A percentile compares a stretch with the other conserved stretches of the same genome.
Conservation (phyloP, 2,888 invertebrate species). For the Sipunculus nudus region DNA sequence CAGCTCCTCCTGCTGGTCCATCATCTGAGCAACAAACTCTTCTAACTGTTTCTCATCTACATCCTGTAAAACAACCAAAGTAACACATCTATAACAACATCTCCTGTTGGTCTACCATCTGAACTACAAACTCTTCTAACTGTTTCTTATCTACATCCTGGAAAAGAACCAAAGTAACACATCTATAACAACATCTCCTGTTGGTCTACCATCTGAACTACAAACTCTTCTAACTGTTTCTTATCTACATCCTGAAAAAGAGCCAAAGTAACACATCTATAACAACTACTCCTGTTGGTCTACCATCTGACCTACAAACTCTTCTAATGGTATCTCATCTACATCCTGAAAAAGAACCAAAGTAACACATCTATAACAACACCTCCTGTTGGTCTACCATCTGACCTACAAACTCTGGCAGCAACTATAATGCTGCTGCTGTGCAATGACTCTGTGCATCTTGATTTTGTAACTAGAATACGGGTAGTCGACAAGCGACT, state of each 20-base stretch:
- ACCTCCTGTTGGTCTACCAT: too few species aligned
- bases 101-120: conserved; percentile 39
- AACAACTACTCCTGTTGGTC: conserved; percentile 44
- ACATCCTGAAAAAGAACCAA: conserved; percentile 22
- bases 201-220: conserved; percentile 37
- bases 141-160: conserved; percentile 52
- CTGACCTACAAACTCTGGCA: too few species aligned
- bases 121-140: conserved; percentile 45
- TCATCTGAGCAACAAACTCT: conserved; percentile 43
- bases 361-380: too few species aligned
- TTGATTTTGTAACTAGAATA: too few species aligned
- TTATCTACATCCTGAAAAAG: conserved; percentile 45
- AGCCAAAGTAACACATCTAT: too few species aligned
- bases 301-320: conserved; percentile 43
- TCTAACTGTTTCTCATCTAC: conserved; percentile 54
- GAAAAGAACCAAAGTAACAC: not conserved
- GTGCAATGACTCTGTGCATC: too few species aligned
- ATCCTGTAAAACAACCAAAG: conserved; percentile 19
- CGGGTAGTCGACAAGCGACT: too few species aligned
- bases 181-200: conserved; percentile 48
- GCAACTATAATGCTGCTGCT: too few species aligned
- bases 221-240: conserved; percentile 50
- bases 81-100: too few species aligned
- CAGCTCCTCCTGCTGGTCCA: conserved; percentile 45
- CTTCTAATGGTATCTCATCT: conserved; percentile 54